phyloP scores from a whole-genome alignment of 2,888 invertebrate species.

The Pachydiplax longipennis region DNA sequence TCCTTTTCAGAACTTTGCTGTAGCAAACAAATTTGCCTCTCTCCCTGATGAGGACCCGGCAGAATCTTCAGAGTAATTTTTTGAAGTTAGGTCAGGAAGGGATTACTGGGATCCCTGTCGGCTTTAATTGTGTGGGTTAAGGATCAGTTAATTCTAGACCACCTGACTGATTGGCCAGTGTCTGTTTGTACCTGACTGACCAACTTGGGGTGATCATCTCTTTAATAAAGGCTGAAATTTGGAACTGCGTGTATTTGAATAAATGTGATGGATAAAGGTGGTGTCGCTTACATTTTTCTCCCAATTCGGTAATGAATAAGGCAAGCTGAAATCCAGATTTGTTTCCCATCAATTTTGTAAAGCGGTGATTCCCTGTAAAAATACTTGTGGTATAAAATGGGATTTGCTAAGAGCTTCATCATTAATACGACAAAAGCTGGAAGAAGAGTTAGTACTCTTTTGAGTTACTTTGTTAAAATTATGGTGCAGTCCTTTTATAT shows the following conservation, averaged over 20 bases:
- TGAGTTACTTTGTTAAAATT: neutral
- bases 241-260: slow-evolving; percentile 17
- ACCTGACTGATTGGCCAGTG: neutral
- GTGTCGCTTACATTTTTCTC: slow-evolving; percentile 39
- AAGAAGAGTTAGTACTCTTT: neutral
- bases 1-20: slow-evolving; percentile 72
- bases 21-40: slow-evolving; percentile 78
- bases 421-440: neutral
- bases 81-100: neutral
- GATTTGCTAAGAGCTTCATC: neutral
- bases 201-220: neutral
- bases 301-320: slow-evolving; percentile 2
- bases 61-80: slow-evolving; percentile 46
- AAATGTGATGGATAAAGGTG: slow-evolving; percentile 21
- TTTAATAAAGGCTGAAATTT: slow-evolving; percentile 24
- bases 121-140: neutral
- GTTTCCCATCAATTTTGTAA: neutral
- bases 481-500: neutral
- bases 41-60: slow-evolving; percentile 72
- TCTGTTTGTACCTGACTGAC: neutral
- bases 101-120: neutral
- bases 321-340: neutral
- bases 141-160: slow-evolving; percentile 16
- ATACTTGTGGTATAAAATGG: neutral
- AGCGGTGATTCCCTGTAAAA: neutral